These are phyloP conservation scores for Drosophila falleni DNA, from an alignment of 2,888 invertebrate genomes.

Conservation along the genomic window DNA sequence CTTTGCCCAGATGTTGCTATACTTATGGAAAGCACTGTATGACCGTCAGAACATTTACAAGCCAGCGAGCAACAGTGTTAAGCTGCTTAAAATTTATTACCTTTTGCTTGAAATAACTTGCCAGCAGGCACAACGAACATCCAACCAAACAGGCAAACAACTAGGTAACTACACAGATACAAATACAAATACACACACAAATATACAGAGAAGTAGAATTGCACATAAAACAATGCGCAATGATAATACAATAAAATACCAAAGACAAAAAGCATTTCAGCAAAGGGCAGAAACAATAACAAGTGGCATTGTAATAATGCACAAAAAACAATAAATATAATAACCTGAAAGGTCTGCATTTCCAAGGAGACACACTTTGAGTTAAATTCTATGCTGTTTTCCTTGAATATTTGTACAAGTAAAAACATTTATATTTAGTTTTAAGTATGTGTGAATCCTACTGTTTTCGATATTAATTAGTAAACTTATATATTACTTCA, in stretches of 20 bases:
- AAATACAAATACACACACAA: conserved; percentile 16
- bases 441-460: neutral
- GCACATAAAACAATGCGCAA: conserved; percentile 73
- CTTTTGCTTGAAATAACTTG: conserved; percentile 81
- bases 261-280: conserved; percentile 71
- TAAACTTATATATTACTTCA: conserved; percentile 19
- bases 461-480: conserved; percentile 34
- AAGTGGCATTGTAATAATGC: conserved; percentile 64
- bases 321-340: conserved; percentile 62
- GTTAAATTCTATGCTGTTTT: conserved; percentile 30
- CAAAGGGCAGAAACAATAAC: conserved; percentile 63
- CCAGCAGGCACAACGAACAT: conserved; percentile 59
- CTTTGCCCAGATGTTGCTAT: conserved; percentile 37
- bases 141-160: conserved; percentile 33
- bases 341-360: conserved; percentile 51
- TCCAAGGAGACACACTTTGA: conserved; percentile 41
- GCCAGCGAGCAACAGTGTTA: conserved; percentile 79
- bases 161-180: conserved; percentile 24
- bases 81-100: conserved; percentile 83
- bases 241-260: conserved; percentile 77
- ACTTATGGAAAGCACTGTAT: conserved; percentile 58
- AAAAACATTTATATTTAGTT: conserved; percentile 12
- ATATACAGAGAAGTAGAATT: conserved; percentile 5
- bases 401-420: conserved; percentile 47
- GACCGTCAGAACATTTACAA: conserved; percentile 67